A percentile compares a stretch with the other conserved stretches of the same genome.
These are phyloP conservation scores for Habropoda laboriosa DNA, from an alignment of 1,140 invertebrate species.

Conservation along the genomic window DNA sequence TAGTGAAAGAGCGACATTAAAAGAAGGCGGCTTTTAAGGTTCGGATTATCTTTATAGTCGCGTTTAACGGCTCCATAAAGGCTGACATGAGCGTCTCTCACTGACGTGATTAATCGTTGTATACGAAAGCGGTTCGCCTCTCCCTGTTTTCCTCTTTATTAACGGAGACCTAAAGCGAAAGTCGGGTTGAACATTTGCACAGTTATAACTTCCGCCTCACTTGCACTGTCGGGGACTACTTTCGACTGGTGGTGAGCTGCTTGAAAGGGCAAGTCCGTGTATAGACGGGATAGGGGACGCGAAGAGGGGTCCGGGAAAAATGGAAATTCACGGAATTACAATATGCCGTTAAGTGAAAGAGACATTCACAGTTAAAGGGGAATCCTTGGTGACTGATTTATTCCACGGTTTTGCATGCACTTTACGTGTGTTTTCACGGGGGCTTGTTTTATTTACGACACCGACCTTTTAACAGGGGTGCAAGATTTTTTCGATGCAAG, in stretches of 20 bases:
- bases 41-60: slow-evolving; percentile 47
- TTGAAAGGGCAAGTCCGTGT: background rate
- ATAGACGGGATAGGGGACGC: background rate
- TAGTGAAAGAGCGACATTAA: slow-evolving; percentile 26
- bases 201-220: slow-evolving; percentile 26
- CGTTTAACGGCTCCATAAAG: slow-evolving; percentile 58
- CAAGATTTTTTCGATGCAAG: no score
- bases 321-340: background rate
- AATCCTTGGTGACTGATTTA: background rate
- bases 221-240: background rate
- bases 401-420: background rate
- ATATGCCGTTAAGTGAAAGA: background rate
- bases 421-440: background rate
- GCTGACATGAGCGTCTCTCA: slow-evolving; percentile 42
- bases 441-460: background rate
- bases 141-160: slow-evolving; percentile 36
- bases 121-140: slow-evolving; percentile 31
- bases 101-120: slow-evolving; percentile 56
- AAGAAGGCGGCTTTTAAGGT: slow-evolving; percentile 43
- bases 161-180: slow-evolving; percentile 40
- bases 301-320: background rate
- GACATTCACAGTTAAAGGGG: background rate
- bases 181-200: slow-evolving; percentile 23
- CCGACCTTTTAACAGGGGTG: no score
- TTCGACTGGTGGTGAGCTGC: no score